A percentile compares a stretch with the other conserved stretches of the same genome.
Evolutionary conservation across 2,888 invertebrate genomes (phyloP).

Genomic region (Tuberolachnus salignus): DNA sequence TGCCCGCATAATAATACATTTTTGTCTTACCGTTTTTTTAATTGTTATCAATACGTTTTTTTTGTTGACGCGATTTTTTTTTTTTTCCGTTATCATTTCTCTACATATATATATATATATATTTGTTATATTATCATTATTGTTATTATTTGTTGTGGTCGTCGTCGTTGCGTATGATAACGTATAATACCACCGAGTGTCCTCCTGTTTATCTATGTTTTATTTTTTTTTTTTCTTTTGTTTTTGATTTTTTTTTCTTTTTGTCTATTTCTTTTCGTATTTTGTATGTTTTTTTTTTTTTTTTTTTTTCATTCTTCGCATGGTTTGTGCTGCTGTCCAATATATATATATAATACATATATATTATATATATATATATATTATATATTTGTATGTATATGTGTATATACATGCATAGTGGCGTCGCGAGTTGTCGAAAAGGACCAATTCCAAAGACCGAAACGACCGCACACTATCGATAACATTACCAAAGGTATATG

Average conservation of each 20-base stretch:
- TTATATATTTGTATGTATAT: too few species aligned
- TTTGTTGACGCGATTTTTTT: conserved; percentile 40
- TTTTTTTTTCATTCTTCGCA: conserved; percentile 51
- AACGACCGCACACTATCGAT: conserved; percentile 65
- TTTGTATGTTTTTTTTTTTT: conserved; percentile 47
- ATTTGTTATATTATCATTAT: not conserved
- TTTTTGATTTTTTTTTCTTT: conserved; percentile 36
- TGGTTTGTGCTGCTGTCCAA: conserved; percentile 38
- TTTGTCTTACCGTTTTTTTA: not conserved
- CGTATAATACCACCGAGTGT: too few species aligned
- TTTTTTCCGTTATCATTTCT: too few species aligned
- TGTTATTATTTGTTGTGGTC: too few species aligned
- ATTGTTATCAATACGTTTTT: not conserved
- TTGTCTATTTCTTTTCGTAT: conserved; percentile 43
- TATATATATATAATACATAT: too few species aligned
- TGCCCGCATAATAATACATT: not conserved
- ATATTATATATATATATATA: too few species aligned
- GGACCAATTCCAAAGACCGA: conserved; percentile 66
- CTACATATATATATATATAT: too few species aligned
- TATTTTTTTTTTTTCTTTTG: conserved; percentile 11
- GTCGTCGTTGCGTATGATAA: too few species aligned
- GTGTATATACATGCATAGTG: too few species aligned
- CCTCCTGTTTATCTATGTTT: not conserved
- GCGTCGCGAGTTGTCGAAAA: conserved; percentile 68
- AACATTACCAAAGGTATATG: conserved; percentile 65